Base-by-base conservation (phyloP, 2,113 vertebrate genomes). In the Globicephala melas region DNA sequence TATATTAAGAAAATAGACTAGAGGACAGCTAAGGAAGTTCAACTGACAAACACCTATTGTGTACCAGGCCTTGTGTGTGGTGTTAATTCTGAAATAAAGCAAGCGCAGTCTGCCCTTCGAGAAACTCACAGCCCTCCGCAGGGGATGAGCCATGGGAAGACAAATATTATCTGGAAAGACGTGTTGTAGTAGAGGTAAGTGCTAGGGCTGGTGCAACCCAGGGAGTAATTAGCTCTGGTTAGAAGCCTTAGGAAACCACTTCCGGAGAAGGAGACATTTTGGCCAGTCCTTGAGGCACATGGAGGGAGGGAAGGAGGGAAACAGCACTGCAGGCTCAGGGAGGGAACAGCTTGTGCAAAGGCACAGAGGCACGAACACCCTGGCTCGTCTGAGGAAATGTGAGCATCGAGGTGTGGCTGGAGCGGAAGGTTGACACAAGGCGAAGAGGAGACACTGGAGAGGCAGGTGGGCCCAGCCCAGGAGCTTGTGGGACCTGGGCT, bases 341-440 rank as follows among this genome's bases (percentile, higher is more conserved):
- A 20, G 25, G 62, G 55, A 26, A 17, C 2, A 0, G 33, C 23
- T 50, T 0, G 0, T 25, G 18, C 20, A 44, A 41, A 74, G 28
- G 50, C 41, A 1, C 0, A 9, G 53, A 94, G 44, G 53, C 10
- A 14, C 15, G 21, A 50, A 47, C 25, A 9, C 3, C 1, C 50
- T 41, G 2, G 2, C 3, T 0, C 0, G 13, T 36, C 28, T 5
- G 41, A 83, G 70, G 38, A 47, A 33, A 17, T 3, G 33, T 0
- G 44, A 58, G 83, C 31, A 28, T 13, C 0, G n/a, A 25, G 67
- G 38, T 11, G n/a, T 21, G 68, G 44, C 55, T 58, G 4, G 17
- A 73, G 28, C 23, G 11, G 63, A 73, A 80, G 4, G 8, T 11
- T 15, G 18, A 60, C 44, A 12, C 3, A 50, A 55, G 47, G 36